Base-by-base conservation (phyloP, 2,797 vertebrate species). In the Tokudaia tokunoshimensis region DNA sequence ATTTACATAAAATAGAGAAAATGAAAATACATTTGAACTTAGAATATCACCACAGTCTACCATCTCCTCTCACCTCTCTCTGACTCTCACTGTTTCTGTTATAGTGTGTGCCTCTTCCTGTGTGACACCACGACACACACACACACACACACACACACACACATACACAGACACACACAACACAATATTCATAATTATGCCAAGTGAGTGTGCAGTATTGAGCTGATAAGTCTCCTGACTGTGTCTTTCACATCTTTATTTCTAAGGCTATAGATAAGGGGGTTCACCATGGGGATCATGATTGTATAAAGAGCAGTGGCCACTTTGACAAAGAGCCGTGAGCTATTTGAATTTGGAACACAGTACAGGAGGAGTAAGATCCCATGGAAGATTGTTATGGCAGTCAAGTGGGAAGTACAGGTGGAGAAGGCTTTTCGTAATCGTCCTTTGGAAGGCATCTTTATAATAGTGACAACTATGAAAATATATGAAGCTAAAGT, bases 401-500 rank as follows among this genome's bases (percentile, higher is more conserved):
- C 24, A 4, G n/a, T 59, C 61, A 91, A 19, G 63, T 85, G 83
- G 83, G 83, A 85, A 7, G 61, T 85, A 13, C 83, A 85, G 8
- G 61, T 85, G 5, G 83, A 65, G 17, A 84, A 84, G 5, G 82
- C 41, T 84, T 84, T 84, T 12, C 2, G 4, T 1, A 91, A 92
- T 1, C 94, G 82, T 9, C 47, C 84, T 13, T 91, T n/a, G 1
- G 96, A 94, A 26, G 95, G 92, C 52, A 97, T 96, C 89, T 41
- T 95, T 17, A 94, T 12, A 4, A 97, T 31, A 3, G 95, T 96
- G 74, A 78, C 26, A 50, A 97, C 44, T 24, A 96, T 97, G 59
- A 94, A 93, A 8, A 86, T 1, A 55, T 96, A 98, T 6, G 96
- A 95, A 6, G 91, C 17, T 0, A 97, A 57, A 8, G 94, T 97